Percentiles rank a stretch among this genome's conserved stretches.
These are phyloP conservation scores for Volucella zonaria DNA, from an alignment of 2,888 invertebrate species.

Conservation along the genomic window DNA sequence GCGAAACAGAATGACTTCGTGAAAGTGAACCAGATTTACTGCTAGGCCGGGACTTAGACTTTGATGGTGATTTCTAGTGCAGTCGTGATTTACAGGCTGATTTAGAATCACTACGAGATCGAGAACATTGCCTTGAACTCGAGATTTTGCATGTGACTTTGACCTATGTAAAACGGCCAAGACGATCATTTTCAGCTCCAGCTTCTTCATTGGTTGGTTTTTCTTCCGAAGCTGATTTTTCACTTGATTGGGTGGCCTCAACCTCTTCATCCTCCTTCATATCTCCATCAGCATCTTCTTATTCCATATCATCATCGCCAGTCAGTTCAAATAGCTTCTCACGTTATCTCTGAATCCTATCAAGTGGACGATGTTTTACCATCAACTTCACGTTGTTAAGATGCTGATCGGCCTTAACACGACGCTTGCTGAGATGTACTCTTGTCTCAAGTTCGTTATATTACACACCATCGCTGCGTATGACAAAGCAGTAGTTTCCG, in stretches of 20 bases:
- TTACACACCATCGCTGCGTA: constrained; percentile 94
- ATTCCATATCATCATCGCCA: constrained; percentile 88
- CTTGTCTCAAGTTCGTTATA: constrained; percentile 98
- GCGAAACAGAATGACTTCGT: constrained; percentile 56
- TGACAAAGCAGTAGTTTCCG: constrained; percentile 98
- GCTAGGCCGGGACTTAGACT: constrained; percentile 78
- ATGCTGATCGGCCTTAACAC: constrained; percentile 89
- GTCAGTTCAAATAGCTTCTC: constrained; percentile 95
- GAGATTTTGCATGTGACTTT: too few species aligned
- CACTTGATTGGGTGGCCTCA: constrained; percentile 64
- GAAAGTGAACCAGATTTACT: constrained; percentile 77
- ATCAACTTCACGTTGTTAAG: constrained; percentile 86
- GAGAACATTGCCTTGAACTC: too few species aligned
- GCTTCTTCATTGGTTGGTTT: constrained; percentile 55
- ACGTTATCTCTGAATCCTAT: constrained; percentile 92
- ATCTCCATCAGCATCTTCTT: constrained; percentile 85
- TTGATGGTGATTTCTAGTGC: constrained; percentile 80
- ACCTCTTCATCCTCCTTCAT: constrained; percentile 81
- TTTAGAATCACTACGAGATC: constrained; percentile 76
- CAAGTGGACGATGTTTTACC: constrained; percentile 94
- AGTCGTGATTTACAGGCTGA: constrained; percentile 76
- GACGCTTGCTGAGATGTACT: constrained; percentile 95
- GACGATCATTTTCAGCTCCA: constrained; percentile 76
- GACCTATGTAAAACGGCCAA: constrained; percentile 77
- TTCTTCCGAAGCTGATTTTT: constrained; percentile 76